These are phyloP conservation scores for Acanthurus lineatus DNA, from an alignment of 2,797 vertebrate genomes.

Conservation along the genomic window DNA sequence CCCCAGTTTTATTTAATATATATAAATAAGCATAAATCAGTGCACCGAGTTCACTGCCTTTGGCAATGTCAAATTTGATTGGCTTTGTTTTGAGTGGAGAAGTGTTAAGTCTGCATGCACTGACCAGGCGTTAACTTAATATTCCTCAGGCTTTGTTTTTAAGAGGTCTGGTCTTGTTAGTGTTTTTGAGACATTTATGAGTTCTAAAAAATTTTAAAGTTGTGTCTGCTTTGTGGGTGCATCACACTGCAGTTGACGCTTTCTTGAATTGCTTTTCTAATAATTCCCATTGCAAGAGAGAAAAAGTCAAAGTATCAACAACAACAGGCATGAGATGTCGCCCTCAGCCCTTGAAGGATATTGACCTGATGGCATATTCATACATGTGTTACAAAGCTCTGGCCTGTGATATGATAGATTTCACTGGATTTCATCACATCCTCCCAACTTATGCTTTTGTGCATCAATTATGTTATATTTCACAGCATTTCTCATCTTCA, in stretches of 20 bases:
- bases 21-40: conserved; percentile 48
- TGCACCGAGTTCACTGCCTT: conserved; percentile 43
- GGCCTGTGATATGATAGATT: conserved; percentile 42
- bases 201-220: conserved; percentile 22
- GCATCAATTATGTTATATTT: conserved; percentile 52
- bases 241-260: not conserved
- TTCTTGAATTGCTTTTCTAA: conserved; percentile 35
- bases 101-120: conserved; percentile 45
- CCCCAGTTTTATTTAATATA: conserved; percentile 27
- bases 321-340: conserved; percentile 29
- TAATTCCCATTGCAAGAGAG: conserved; percentile 30
- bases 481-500: conserved; percentile 46
- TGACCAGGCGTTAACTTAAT: conserved; percentile 49
- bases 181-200: conserved; percentile 28
- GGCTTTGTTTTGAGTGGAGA: conserved; percentile 56
- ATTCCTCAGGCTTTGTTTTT: conserved; percentile 57
- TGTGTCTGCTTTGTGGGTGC: conserved; percentile 16
- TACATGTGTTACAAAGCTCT: conserved; percentile 23
- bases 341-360: conserved; percentile 30
- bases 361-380: conserved; percentile 45
- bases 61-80: conserved; percentile 58
- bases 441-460: conserved; percentile 46
- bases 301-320: conserved; percentile 51
- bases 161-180: conserved; percentile 37
- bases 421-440: conserved; percentile 65